These are phyloP conservation scores for Phenganax stokvisi DNA, from an alignment of 92 coral and sea anemone species.

Conservation along the genomic window DNA sequence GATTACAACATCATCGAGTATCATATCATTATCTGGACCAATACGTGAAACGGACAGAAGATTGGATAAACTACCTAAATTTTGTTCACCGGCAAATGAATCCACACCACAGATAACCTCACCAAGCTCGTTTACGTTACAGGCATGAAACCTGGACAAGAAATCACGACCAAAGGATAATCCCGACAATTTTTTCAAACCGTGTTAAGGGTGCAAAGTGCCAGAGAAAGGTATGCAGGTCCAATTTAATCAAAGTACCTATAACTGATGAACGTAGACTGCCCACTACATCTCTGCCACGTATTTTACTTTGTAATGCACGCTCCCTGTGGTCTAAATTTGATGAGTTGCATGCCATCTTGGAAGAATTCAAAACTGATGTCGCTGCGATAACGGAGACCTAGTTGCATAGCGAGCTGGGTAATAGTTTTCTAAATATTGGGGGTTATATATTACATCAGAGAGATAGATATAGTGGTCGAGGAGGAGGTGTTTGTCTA, in stretches of 20 bases:
- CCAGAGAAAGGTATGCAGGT: too few relatives aligned
- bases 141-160: too few relatives aligned
- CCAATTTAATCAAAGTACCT: background rate
- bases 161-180: too few relatives aligned
- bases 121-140: too few relatives aligned
- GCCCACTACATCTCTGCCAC: conserved; percentile 14
- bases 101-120: too few relatives aligned
- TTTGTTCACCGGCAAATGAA: background rate
- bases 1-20: background rate
- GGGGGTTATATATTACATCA: conserved; percentile 12
- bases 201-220: too few relatives aligned
- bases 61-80: background rate
- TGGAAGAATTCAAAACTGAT: conserved; percentile 24
- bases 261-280: background rate
- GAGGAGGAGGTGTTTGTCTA: conserved; percentile 20
- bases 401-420: conserved; percentile 17
- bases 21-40: background rate
- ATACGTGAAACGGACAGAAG: background rate
- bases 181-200: too few relatives aligned
- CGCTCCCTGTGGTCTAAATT: conserved; percentile 26
- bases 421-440: conserved; percentile 18
- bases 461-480: conserved; percentile 1
- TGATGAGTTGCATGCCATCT: conserved; percentile 21
- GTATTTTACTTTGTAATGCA: conserved; percentile 29
- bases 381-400: conserved; percentile 37